Evolutionary conservation across 2,797 vertebrate species (phyloP), one percentile per base, ranked within the genome.

Genomic region (Phrynocephalus guinanensis): DNA sequence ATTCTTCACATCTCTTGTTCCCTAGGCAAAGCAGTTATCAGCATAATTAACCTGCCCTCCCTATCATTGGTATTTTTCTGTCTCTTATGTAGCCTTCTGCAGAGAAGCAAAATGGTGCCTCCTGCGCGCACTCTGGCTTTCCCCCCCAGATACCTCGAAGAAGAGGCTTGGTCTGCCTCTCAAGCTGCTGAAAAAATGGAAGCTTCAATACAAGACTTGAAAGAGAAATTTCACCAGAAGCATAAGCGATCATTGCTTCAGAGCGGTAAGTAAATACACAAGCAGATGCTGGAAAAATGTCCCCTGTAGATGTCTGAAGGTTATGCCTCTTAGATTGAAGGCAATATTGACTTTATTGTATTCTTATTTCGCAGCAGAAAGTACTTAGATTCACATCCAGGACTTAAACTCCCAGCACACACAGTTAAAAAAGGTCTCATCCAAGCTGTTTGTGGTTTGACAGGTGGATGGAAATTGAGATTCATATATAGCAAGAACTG

Each of bases 181-280:
- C 95, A 86, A 92, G 97, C 97, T 22, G 98, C 98, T 1, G 98
- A 98, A 92, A 88, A 97, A 92, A 98, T 97, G 95, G 97, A 98
- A 90, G 94, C 95, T 79, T 97, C 97, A 20, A 84, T 97, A 75
- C 94, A 89, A 86, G 85, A 95, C 50, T 84, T 98, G 44, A 97
- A 94, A 92, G 91, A 92, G 66, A 95, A 93, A 70, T 90, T 90
- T 60, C 93, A 86, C 79, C 94, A 80, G 89, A 96, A 94, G 93
- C 92, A 90, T 50, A 95, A 96, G 89, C 96, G 95, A 85, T 95
- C 95, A 3, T 76, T 95, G 79, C 89, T 80, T 68, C 87, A 88
- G 86, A 83, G 94, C 38, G 98, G 98, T 98, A 95, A 96, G 89
- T 85, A 87, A 5, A 79, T 79, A 75, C 67, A 22, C 76, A 13